These are phyloP conservation scores for Danaus melanippus DNA, from an alignment of 1,140 invertebrate species.

Conservation along the genomic window DNA sequence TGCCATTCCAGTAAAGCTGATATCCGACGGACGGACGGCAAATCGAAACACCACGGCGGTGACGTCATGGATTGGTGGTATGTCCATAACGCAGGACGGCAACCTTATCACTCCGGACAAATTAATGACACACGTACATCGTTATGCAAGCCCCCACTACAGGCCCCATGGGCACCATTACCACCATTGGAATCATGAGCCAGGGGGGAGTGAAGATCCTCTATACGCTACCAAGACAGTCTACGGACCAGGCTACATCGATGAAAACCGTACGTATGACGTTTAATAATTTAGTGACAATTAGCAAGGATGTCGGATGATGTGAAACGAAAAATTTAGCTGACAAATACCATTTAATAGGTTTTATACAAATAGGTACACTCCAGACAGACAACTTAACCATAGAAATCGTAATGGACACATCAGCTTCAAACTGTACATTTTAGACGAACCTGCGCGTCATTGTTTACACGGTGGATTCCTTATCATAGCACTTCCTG, in stretches of 20 bases:
- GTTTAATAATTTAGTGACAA: conserved; percentile 38
- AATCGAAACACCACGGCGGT: conserved; percentile 56
- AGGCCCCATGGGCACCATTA: conserved; percentile 60
- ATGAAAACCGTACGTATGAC: conserved; percentile 68
- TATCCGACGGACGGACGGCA: conserved; percentile 56
- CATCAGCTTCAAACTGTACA: conserved; percentile 56
- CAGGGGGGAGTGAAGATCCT: conserved; percentile 59
- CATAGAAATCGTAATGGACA: conserved; percentile 70
- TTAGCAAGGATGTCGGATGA: conserved; percentile 16
- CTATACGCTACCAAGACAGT: conserved; percentile 66
- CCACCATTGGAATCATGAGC: conserved; percentile 63
- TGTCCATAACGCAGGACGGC: conserved; percentile 65
- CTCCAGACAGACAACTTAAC: conserved; percentile 49
- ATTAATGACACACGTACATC: conserved; percentile 63
- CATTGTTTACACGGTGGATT: conserved; percentile 24
- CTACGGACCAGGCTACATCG: conserved; percentile 67
- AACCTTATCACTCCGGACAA: conserved; percentile 66
- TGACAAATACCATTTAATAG: conserved; percentile 20
- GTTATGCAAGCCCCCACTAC: conserved; percentile 65
- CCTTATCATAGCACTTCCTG: conserved; percentile 27
- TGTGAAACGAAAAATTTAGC: conserved; percentile 19
- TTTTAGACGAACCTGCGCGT: conserved; percentile 26
- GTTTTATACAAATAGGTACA: conserved; percentile 33
- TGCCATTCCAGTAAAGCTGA: conserved; percentile 70
- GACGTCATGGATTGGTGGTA: conserved; percentile 66